phyloP scores from a whole-genome alignment of 1,140 invertebrate species.

The Leucophenga varia region DNA sequence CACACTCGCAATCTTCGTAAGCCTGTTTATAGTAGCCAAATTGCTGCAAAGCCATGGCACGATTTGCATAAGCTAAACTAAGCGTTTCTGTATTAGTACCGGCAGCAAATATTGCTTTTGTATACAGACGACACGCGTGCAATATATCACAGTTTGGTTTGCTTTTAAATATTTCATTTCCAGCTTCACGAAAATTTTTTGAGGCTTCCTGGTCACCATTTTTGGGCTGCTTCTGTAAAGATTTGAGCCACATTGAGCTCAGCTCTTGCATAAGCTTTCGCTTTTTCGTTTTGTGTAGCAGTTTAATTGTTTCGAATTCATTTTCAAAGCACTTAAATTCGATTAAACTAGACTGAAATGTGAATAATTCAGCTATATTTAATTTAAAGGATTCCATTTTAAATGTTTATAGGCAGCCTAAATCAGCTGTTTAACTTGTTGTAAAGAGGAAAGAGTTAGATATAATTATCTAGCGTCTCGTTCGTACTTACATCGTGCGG shows the following conservation, averaged over 20 bases:
- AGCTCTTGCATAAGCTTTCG: slow-evolving; percentile 4
- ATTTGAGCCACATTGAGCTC: slow-evolving; percentile 8
- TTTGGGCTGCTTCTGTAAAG: slow-evolving; percentile 8
- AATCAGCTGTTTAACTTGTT: no score
- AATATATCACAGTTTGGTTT: slow-evolving; percentile 16
- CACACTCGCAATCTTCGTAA: slow-evolving; percentile 43
- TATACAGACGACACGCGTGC: slow-evolving; percentile 29
- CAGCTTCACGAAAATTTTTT: slow-evolving; percentile 21
- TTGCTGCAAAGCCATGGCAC: slow-evolving; percentile 41
- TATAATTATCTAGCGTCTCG: no score
- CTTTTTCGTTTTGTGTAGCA: slow-evolving; percentile 10
- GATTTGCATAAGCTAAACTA: slow-evolving; percentile 35
- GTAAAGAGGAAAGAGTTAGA: no score
- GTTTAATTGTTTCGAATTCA: slow-evolving; percentile 28
- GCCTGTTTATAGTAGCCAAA: slow-evolving; percentile 39
- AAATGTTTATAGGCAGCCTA: no score
- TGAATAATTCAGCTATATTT: no score
- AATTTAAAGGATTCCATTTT: no score
- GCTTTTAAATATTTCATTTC: slow-evolving; percentile 23
- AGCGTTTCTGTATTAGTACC: slow-evolving; percentile 19
- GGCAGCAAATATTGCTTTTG: slow-evolving; percentile 32
- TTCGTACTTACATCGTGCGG: no score
- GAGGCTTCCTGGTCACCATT: slow-evolving; percentile 4
- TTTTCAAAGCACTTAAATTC: slow-evolving; percentile 15
- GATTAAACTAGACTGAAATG: not conserved